Evolutionary conservation across 2,888 invertebrate species (phyloP).

Genomic region (Heliothis peltigera): DNA sequence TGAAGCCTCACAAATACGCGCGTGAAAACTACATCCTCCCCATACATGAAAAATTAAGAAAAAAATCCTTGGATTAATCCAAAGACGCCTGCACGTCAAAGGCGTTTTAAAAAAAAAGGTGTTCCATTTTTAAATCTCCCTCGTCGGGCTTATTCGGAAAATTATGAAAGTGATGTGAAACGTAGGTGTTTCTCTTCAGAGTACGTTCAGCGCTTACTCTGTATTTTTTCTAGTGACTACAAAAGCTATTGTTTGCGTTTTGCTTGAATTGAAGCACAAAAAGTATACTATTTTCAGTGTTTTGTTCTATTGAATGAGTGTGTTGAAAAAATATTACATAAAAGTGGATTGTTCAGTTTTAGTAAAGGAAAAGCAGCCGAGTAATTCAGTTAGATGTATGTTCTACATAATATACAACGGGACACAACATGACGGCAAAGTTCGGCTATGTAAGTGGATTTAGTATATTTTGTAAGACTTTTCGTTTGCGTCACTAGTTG

Average conservation of each 20-base stretch:
- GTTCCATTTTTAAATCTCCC: slow-evolving; percentile 78
- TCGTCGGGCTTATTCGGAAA: slow-evolving; percentile 79
- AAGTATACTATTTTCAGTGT: slow-evolving; percentile 85
- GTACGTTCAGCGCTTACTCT: slow-evolving; percentile 77
- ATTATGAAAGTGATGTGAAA: slow-evolving; percentile 88
- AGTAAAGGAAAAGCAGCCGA: slow-evolving; percentile 84
- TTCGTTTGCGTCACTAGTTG: slow-evolving; percentile 38
- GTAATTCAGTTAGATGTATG: slow-evolving; percentile 89
- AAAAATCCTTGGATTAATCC: slow-evolving; percentile 67
- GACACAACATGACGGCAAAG: slow-evolving; percentile 91
- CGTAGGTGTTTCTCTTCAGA: slow-evolving; percentile 80
- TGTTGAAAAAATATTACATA: slow-evolving; percentile 86
- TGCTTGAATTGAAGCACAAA: slow-evolving; percentile 76
- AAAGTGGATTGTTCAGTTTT: slow-evolving; percentile 87
- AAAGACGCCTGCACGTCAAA: slow-evolving; percentile 75
- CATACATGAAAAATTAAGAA: slow-evolving; percentile 76
- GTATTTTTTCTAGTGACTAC: slow-evolving; percentile 83
- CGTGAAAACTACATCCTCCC: slow-evolving; percentile 78
- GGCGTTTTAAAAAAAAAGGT: slow-evolving; percentile 77
- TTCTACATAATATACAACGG: slow-evolving; percentile 89
- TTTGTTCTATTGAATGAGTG: slow-evolving; percentile 85
- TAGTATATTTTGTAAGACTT: slow-evolving; percentile 24
- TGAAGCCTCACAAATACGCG: slow-evolving; percentile 79
- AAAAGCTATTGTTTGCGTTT: slow-evolving; percentile 86
- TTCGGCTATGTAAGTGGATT: slow-evolving; percentile 88